phyloP scores from a whole-genome alignment of 2,888 invertebrate genomes.

The Acanthosepion lycidas region DNA sequence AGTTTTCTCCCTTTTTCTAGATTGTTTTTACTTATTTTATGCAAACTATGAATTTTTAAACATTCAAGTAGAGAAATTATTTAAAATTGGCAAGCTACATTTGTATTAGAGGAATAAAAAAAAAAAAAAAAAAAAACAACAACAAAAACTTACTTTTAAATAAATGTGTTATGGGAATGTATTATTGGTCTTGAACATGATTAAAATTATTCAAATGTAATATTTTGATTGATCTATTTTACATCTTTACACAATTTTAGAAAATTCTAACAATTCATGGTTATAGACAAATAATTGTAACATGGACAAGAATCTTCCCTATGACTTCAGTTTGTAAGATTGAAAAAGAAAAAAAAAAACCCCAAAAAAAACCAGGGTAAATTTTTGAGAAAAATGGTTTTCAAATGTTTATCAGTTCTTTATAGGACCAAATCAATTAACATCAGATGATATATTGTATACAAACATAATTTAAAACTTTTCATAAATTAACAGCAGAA shows the following conservation, averaged over 20 bases:
- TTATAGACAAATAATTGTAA: neutral
- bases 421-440: neutral
- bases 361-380: neutral
- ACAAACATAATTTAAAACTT: neutral
- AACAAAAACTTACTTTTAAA: neutral
- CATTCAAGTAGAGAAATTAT: no score
- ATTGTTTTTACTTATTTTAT: no score
- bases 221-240: neutral
- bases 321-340: neutral
- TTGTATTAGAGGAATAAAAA: neutral
- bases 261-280: neutral
- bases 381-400: neutral
- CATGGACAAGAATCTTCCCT: neutral
- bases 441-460: neutral
- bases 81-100: no score
- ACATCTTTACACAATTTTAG: no score
- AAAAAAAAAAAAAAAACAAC: neutral
- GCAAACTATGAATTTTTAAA: no score
- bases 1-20: no score
- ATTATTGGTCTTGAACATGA: neutral
- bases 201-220: neutral
- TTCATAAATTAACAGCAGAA: conserved; percentile 33
- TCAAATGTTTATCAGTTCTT: neutral
- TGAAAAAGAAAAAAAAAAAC: neutral
- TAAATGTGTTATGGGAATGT: neutral